Base-by-base conservation (phyloP, 2,888 invertebrate genomes). In the Liodrosophila aerea region DNA sequence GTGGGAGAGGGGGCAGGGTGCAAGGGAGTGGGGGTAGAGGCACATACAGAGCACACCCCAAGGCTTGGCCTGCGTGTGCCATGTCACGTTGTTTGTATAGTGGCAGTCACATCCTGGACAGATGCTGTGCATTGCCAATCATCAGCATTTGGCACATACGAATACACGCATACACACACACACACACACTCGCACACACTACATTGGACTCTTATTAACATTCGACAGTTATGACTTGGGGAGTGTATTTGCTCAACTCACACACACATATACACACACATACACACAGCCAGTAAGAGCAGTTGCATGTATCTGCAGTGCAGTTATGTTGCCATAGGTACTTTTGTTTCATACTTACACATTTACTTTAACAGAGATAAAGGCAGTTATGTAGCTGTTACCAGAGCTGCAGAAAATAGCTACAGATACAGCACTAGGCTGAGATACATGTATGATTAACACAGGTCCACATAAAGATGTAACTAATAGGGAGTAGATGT, bases 221-320 rank as follows among this genome's bases (percentile, higher is more conserved):
- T 54, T 76, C 22, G 85, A 85, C 85, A 85, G 85, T 85, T 82
- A 81, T 75, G 68, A 22, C 22, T 22, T 2, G 22, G 44, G 59
- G 49, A 65, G 85, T 67, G 64, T 82, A 64, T 81, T 82, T 82
- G 59, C 63, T 53, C 63, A 71, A 64, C 45, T 61, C 27, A 46
- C 40, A 29, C n/a, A 37, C 29, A 54, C 59, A 39, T 9, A 40
- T 30, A 37, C 36, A 15, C 9, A 36, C 18, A 33, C 29, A 52
- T 11, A 49, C 29, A 49, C 8, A 11, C 13, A 30, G 7, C 18
- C 29, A 34, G 18, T 44, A n/a, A n/a, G n/a, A n/a, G 29, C 37
- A 18, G 11, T 4, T 15, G 12, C 37, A 18, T 8, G 8, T 31
- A 46, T 8, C 27, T 11, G 13, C 15, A 34, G 9, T 30, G 13